A percentile compares a stretch with the other conserved stretches of the same genome.
Evolutionary conservation across 2,888 invertebrate species (phyloP).

Genomic region (Drosophila ochracea): DNA sequence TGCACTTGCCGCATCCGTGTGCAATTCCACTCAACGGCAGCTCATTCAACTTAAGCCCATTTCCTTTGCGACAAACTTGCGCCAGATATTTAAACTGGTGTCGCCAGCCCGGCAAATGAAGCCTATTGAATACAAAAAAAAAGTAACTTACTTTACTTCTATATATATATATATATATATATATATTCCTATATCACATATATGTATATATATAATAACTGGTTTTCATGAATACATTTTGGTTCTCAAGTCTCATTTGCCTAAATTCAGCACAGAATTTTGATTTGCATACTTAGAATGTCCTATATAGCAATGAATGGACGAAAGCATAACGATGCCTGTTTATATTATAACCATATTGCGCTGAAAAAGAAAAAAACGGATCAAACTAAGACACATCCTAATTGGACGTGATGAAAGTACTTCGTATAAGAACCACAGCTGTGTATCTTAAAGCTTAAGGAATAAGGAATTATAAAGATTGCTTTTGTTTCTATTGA

Average conservation of each 20-base stretch:
- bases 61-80: conserved; percentile 17
- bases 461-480: background rate
- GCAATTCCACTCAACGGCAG: conserved; percentile 12
- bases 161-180: background rate
- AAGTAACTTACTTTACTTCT: background rate
- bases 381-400: background rate
- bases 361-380: background rate
- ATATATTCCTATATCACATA: no score
- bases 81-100: conserved; percentile 31
- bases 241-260: background rate
- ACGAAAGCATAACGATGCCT: background rate
- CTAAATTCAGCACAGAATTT: background rate
- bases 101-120: background rate
- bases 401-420: background rate
- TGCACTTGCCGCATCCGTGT: conserved; percentile 12
- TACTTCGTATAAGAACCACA: background rate
- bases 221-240: background rate
- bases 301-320: background rate
- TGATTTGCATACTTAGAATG: background rate
- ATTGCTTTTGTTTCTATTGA: no score
- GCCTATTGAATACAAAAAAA: background rate
- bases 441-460: background rate
- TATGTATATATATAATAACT: background rate
- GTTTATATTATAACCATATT: background rate
- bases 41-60: conserved; percentile 7